Conservation (phyloP, 2,888 invertebrate species). For the Tiphia femorata region DNA sequence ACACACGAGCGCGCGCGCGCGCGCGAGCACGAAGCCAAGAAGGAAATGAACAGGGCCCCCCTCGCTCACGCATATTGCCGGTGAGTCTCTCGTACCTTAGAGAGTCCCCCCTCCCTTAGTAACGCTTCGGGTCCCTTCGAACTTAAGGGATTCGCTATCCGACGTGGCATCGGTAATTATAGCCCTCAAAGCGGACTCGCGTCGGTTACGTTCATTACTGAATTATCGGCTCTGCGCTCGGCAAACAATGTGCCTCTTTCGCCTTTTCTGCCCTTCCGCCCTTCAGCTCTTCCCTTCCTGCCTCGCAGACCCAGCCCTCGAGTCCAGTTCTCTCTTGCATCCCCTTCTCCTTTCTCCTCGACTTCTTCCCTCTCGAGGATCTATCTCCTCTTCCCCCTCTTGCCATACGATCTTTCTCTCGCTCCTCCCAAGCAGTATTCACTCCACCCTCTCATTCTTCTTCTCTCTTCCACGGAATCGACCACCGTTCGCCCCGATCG, state of each 20-base stretch:
- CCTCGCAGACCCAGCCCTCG: constrained; percentile 6
- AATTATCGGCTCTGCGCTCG: constrained; percentile 66
- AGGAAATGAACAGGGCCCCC: constrained; percentile 37
- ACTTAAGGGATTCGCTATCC: constrained; percentile 67
- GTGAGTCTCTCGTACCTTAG: too few relatives aligned
- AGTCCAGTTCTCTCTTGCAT: constrained; percentile 22
- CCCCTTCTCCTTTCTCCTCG: constrained; percentile 21
- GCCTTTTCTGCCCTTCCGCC: constrained; percentile 38
- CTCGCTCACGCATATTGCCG: constrained; percentile 37
- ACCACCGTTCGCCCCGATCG: too few relatives aligned
- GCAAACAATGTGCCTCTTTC: constrained; percentile 63
- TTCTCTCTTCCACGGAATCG: too few relatives aligned
- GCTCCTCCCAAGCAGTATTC: constrained; percentile 23
- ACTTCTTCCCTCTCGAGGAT: background rate
- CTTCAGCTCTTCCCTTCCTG: constrained; percentile 31
- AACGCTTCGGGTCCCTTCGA: constrained; percentile 52
- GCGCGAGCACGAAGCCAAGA: constrained; percentile 12
- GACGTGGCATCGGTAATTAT: constrained; percentile 68
- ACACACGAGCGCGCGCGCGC: constrained; percentile 23
- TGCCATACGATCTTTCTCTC: constrained; percentile 8
- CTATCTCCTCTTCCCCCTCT: constrained; percentile 13
- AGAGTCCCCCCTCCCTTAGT: too few relatives aligned
- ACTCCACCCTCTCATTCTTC: constrained; percentile 4
- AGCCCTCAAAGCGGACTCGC: constrained; percentile 65
- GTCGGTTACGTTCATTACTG: constrained; percentile 68